These are phyloP conservation scores for Lagodon rhomboides DNA, from an alignment of 2,797 vertebrate species.

Conservation along the genomic window DNA sequence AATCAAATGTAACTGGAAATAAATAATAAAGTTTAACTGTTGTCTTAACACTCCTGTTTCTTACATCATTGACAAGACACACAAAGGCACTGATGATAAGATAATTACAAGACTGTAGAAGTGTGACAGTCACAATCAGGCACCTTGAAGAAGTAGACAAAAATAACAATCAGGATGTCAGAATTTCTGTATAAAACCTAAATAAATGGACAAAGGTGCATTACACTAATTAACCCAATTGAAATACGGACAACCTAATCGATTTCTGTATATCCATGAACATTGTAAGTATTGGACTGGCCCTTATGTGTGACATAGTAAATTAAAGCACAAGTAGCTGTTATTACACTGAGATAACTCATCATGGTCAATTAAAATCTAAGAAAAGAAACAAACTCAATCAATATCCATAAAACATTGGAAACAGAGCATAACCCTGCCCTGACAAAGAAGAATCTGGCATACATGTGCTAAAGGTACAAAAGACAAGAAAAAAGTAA, in stretches of 20 bases:
- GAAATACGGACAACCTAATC: background rate
- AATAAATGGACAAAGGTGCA: background rate
- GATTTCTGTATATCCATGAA: background rate
- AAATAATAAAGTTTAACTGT: slow-evolving; percentile 10
- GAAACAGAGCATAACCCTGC: too few species aligned
- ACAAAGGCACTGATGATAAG: background rate
- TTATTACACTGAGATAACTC: background rate
- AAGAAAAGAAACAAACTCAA: too few species aligned
- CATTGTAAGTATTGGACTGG: background rate
- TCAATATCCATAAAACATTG: too few species aligned
- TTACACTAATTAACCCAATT: background rate
- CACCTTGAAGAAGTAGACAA: too few species aligned
- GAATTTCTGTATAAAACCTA: background rate
- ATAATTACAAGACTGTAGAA: background rate
- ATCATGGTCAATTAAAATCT: background rate
- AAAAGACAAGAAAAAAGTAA: too few species aligned
- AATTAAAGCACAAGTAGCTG: background rate
- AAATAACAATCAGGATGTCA: background rate
- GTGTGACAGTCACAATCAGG: background rate
- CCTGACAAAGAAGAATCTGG: too few species aligned
- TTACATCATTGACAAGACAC: background rate
- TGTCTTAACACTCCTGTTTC: background rate
- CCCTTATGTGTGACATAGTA: background rate
- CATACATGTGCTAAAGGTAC: too few species aligned
- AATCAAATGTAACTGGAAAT: slow-evolving; percentile 25